These are phyloP conservation scores for Anoplius nigerrimus DNA, from an alignment of 2,888 invertebrate species.

Conservation along the genomic window DNA sequence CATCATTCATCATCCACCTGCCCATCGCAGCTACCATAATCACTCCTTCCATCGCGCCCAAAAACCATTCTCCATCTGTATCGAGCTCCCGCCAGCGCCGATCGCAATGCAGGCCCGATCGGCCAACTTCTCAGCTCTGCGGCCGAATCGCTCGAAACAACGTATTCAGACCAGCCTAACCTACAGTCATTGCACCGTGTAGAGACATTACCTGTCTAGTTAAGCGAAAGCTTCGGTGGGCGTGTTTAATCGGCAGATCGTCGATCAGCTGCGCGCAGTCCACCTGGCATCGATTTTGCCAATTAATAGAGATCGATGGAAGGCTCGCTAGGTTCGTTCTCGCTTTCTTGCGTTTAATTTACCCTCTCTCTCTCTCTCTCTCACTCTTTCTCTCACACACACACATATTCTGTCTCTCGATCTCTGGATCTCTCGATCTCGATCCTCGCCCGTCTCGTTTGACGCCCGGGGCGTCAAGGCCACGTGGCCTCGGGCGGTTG, in stretches of 20 bases:
- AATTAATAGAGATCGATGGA: slow-evolving; percentile 49
- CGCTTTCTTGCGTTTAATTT: slow-evolving; percentile 17
- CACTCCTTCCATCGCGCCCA: no score
- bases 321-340: slow-evolving; percentile 35
- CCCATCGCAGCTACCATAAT: no score
- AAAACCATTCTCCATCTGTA: no score
- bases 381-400: no score
- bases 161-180: neutral
- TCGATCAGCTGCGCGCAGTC: neutral
- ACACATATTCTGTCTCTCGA: no score
- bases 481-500: slow-evolving; percentile 63
- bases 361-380: no score
- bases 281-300: slow-evolving; percentile 9
- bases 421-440: no score
- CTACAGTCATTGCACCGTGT: neutral
- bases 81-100: no score
- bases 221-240: neutral
- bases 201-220: slow-evolving; percentile 10
- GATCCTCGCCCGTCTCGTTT: no score
- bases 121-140: no score
- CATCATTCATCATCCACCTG: no score
- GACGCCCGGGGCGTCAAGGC: slow-evolving; percentile 61
- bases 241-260: slow-evolving; percentile 3
- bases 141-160: slow-evolving; percentile 2
- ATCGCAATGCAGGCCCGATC: no score